A percentile compares a stretch with the other conserved stretches of the same genome.
Conservation (phyloP, 1,140 invertebrate species). For the Tetragonula clypearis region DNA sequence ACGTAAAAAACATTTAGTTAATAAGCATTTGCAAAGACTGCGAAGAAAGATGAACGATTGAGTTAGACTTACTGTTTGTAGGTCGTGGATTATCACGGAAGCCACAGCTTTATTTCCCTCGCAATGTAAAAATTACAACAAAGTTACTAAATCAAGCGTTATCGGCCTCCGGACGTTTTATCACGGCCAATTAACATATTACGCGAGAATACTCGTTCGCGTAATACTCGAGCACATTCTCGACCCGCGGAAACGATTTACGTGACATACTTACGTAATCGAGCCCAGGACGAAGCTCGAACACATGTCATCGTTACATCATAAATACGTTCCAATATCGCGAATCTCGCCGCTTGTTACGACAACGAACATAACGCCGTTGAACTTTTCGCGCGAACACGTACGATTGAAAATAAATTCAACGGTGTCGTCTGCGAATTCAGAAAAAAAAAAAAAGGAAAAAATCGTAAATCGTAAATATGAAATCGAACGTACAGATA, state of each 20-base stretch:
- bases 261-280: slow-evolving; percentile 10
- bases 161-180: neutral
- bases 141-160: slow-evolving; percentile 12
- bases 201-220: neutral
- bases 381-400: too few relatives aligned
- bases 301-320: slow-evolving; percentile 7
- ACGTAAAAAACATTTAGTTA: neutral
- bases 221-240: neutral
- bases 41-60: neutral
- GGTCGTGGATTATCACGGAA: neutral
- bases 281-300: neutral
- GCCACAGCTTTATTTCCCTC: neutral
- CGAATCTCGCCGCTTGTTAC: neutral
- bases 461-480: neutral
- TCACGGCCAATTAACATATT: slow-evolving; percentile 7
- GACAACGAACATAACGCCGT: too few relatives aligned
- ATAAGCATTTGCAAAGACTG: too few relatives aligned
- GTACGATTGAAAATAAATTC: neutral
- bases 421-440: neutral
- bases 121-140: neutral
- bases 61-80: neutral
- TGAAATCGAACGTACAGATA: neutral
- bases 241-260: slow-evolving; percentile 8
- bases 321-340: neutral
- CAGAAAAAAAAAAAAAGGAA: neutral